A percentile compares a stretch with the other conserved stretches of the same genome.
Evolutionary conservation across 2,888 invertebrate genomes (phyloP).

Genomic region (Pardosa pseudoannulata): DNA sequence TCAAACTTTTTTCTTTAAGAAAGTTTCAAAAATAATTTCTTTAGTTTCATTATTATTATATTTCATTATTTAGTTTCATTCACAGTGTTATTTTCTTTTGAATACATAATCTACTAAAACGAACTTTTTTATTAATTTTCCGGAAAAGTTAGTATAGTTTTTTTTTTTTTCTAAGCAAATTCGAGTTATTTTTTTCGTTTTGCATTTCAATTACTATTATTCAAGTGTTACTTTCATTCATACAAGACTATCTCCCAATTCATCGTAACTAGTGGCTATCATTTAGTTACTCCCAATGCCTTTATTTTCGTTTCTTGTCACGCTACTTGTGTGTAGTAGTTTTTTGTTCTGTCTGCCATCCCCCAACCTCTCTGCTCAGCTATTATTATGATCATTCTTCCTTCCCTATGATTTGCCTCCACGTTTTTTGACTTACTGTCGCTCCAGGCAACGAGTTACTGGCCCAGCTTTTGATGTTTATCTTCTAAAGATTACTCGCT

Average conservation of each 20-base stretch:
- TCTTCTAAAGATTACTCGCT: neutral
- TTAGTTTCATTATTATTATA: too few relatives aligned
- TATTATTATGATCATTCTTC: constrained; percentile 13
- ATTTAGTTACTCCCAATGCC: neutral
- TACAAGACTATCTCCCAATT: neutral
- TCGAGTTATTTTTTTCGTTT: too few relatives aligned
- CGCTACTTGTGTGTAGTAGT: neutral
- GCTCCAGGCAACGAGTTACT: constrained; percentile 8
- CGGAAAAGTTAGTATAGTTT: too few relatives aligned
- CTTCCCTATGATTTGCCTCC: constrained; percentile 3
- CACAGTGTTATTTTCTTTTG: too few relatives aligned
- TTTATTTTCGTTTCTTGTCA: neutral
- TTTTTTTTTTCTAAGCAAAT: too few relatives aligned
- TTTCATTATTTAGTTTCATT: too few relatives aligned
- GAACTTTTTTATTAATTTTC: too few relatives aligned
- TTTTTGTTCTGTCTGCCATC: neutral
- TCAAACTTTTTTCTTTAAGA: too few relatives aligned
- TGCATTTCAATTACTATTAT: too few relatives aligned
- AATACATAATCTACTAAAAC: too few relatives aligned
- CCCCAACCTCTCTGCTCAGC: neutral
- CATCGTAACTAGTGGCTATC: neutral
- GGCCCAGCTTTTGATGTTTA: constrained; percentile 15
- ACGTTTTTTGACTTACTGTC: constrained; percentile 5
- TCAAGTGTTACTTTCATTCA: neutral
- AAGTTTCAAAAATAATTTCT: too few relatives aligned